Evolutionary conservation across 2,888 invertebrate genomes (phyloP).

Genomic region (Calameuta idolon): DNA sequence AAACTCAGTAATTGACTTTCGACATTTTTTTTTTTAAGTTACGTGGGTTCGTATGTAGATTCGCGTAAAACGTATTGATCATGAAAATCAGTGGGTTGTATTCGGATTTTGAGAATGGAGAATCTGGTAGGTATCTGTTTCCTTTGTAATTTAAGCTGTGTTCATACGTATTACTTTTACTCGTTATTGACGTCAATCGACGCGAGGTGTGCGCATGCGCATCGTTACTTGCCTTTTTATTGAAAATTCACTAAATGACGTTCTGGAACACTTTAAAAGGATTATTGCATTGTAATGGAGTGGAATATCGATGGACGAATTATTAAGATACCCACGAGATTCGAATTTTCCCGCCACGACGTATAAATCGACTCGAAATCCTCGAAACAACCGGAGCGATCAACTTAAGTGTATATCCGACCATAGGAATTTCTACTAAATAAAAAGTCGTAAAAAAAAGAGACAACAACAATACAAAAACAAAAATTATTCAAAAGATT

Average conservation of each 20-base stretch:
- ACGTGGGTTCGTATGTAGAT: too few relatives aligned
- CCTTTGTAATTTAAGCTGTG: background rate
- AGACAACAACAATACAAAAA: background rate
- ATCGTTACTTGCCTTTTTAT: background rate
- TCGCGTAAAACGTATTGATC: background rate
- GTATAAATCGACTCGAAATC: background rate
- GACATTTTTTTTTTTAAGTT: background rate
- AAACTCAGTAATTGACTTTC: conserved; percentile 14
- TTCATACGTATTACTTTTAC: background rate
- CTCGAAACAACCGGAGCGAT: background rate
- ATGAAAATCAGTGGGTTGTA: background rate
- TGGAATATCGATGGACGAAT: background rate
- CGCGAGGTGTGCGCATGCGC: background rate
- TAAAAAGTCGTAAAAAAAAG: background rate
- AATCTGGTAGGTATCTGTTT: background rate
- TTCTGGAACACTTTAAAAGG: conserved; percentile 50
- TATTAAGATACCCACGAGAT: background rate
- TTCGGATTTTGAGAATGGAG: background rate
- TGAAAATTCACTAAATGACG: background rate
- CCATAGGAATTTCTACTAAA: background rate
- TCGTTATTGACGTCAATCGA: background rate
- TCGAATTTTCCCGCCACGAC: background rate
- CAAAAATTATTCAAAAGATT: background rate
- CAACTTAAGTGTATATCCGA: background rate
- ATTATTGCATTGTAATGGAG: conserved; percentile 24